Percentiles rank a stretch among this genome's conserved stretches.
phyloP scores from a whole-genome alignment of 2,888 invertebrate genomes.

The Melinaea menophilus region DNA sequence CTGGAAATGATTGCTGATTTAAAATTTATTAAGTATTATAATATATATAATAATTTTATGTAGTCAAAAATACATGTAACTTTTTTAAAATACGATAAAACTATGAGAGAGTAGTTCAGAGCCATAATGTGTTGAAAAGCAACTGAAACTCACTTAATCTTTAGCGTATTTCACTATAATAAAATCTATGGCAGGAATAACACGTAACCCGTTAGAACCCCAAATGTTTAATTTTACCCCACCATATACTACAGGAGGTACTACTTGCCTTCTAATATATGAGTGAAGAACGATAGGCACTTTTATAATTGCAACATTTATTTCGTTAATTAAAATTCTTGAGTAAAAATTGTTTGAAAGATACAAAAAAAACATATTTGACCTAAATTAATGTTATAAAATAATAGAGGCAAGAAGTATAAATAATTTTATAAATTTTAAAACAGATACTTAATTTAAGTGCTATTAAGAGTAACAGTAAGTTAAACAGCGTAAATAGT shows the following conservation, averaged over 20 bases:
- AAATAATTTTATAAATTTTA: background rate
- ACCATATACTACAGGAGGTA: constrained; percentile 24
- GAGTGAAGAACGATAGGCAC: constrained; percentile 73
- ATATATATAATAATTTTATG: too few species aligned
- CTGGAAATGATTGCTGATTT: constrained; percentile 39
- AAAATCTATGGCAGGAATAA: constrained; percentile 39
- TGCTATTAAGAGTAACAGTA: background rate
- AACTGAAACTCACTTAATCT: too few species aligned
- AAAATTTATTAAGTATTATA: background rate
- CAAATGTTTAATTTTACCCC: constrained; percentile 74
- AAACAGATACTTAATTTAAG: background rate
- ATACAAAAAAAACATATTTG: background rate
- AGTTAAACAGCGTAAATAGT: background rate
- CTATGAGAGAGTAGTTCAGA: too few species aligned
- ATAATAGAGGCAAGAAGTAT: background rate
- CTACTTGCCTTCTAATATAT: constrained; percentile 69
- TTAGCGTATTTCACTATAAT: background rate
- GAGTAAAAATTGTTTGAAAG: background rate
- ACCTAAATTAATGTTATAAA: constrained; percentile 9
- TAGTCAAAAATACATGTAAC: too few species aligned
- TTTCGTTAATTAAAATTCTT: constrained; percentile 75
- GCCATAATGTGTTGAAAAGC: too few species aligned
- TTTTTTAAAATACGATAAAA: too few species aligned
- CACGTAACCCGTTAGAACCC: constrained; percentile 70
- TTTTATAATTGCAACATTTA: constrained; percentile 75